Conservation (phyloP, 2,888 invertebrate species). For the Sphaerophoria taeniata region DNA sequence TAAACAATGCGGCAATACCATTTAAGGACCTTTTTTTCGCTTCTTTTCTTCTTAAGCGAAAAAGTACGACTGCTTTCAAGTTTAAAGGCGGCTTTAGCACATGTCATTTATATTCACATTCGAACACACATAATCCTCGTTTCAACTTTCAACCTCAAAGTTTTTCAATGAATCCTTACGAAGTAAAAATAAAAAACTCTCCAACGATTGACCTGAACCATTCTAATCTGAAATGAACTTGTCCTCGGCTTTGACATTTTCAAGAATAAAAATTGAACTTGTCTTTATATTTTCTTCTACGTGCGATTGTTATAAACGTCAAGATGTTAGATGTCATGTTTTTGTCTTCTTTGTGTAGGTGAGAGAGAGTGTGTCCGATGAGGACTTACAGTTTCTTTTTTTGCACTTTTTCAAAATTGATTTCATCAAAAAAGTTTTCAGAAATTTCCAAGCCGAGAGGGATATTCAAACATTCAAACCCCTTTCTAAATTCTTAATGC, state of each 20-base stretch:
- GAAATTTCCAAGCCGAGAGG: background rate
- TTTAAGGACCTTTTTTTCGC: background rate
- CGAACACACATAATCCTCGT: background rate
- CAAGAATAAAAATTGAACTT: slow-evolving; percentile 2
- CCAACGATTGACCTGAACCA: background rate
- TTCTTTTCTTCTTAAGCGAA: background rate
- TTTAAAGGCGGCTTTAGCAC: background rate
- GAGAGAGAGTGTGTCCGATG: background rate
- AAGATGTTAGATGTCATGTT: too few relatives aligned
- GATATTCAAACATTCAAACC: too few relatives aligned
- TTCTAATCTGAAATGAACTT: slow-evolving; percentile 5
- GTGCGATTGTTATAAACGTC: background rate
- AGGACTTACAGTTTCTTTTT: slow-evolving; percentile 6
- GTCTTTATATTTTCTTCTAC: background rate
- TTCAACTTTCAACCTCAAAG: background rate
- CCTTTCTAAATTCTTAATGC: too few relatives aligned
- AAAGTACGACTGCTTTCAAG: background rate
- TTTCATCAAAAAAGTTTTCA: slow-evolving; percentile 11
- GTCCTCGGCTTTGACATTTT: slow-evolving; percentile 9
- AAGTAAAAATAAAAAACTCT: background rate
- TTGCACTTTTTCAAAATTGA: slow-evolving; percentile 14
- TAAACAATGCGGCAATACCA: background rate
- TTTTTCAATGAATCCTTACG: background rate
- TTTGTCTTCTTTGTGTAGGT: too few relatives aligned
- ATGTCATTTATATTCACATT: too few relatives aligned